Conservation (phyloP, 2,113 vertebrate genomes). For the Illadopsis cleaveri region DNA sequence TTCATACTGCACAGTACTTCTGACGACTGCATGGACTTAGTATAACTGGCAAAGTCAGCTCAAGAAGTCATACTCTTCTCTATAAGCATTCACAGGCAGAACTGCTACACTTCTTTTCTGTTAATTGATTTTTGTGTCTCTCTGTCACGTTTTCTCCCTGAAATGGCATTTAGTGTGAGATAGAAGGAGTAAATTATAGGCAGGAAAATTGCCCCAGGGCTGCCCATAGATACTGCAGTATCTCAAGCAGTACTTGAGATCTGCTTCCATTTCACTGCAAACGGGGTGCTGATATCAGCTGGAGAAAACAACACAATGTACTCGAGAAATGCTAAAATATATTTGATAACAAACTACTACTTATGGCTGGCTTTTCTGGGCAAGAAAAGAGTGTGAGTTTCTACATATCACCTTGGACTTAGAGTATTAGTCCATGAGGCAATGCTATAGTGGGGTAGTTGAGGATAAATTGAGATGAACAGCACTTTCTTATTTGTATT, state of each 20-base stretch:
- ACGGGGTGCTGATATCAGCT: background rate
- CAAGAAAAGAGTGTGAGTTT: background rate
- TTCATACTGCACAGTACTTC: background rate
- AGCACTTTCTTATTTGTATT: background rate
- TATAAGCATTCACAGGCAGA: background rate
- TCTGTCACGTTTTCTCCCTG: background rate
- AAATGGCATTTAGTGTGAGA: background rate
- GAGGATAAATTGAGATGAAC: background rate
- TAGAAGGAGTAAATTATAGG: background rate
- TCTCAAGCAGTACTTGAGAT: background rate
- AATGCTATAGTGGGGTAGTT: background rate
- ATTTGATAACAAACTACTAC: background rate
- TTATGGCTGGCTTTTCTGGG: background rate
- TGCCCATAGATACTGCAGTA: background rate
- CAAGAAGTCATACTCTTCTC: background rate
- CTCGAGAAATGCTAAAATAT: background rate
- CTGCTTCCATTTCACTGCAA: background rate
- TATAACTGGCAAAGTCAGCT: background rate
- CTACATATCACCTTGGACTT: background rate
- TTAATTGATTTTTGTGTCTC: background rate
- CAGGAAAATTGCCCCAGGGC: background rate
- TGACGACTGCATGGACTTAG: background rate
- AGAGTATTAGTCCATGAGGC: background rate
- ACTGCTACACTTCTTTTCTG: background rate
- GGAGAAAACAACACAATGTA: background rate